These are phyloP conservation scores for Parazoanthus atlanticus DNA, from an alignment of 92 coral and sea anemone species.

Conservation along the genomic window DNA sequence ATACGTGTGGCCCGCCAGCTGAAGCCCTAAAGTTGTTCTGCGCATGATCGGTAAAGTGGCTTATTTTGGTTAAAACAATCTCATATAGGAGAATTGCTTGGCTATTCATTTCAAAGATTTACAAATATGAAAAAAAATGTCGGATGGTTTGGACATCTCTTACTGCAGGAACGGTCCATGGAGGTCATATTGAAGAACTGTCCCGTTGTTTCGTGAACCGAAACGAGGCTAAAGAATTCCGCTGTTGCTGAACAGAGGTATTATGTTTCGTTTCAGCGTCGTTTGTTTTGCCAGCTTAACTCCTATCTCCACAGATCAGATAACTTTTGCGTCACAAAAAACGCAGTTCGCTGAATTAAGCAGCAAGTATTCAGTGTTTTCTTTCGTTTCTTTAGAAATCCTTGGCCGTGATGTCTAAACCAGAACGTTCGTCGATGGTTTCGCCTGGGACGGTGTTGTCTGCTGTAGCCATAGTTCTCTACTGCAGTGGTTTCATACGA, in stretches of 20 bases:
- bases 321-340: not conserved
- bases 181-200: no score
- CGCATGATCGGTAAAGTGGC: no score
- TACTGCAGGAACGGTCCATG: no score
- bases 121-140: no score
- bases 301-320: no score
- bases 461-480: not conserved
- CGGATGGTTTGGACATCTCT: no score
- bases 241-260: not conserved
- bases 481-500: not conserved
- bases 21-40: no score
- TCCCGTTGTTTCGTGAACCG: not conserved
- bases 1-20: no score
- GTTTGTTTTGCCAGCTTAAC: not conserved
- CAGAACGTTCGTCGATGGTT: not conserved
- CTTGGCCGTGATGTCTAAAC: not conserved
- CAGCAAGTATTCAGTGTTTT: not conserved
- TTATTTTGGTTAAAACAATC: no score
- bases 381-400: not conserved
- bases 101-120: no score
- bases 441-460: slow-evolving; percentile 18
- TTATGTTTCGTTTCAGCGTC: not conserved
- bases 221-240: not conserved
- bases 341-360: not conserved
- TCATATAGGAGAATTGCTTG: no score